phyloP scores from a whole-genome alignment of 2,888 invertebrate species.

The Tholera decimalis region DNA sequence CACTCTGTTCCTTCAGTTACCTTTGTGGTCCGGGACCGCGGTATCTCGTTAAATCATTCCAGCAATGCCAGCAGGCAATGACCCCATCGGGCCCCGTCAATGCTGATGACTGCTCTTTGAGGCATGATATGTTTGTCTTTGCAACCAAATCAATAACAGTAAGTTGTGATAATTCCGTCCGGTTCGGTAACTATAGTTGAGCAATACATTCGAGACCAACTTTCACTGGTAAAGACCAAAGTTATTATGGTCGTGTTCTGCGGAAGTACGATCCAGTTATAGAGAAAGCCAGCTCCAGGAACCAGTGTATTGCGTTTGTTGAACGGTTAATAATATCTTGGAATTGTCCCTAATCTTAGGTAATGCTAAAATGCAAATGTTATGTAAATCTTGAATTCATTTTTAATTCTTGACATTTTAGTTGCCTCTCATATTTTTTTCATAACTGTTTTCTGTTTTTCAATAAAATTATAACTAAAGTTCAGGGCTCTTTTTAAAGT shows the following conservation, averaged over 20 bases:
- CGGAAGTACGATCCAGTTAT: constrained; percentile 82
- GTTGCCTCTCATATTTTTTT: constrained; percentile 12
- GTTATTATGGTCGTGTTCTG: constrained; percentile 71
- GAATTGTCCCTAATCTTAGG: constrained; percentile 34
- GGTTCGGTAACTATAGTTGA: constrained; percentile 72
- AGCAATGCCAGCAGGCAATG: too few species aligned
- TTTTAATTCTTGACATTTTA: neutral
- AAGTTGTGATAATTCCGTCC: constrained; percentile 64
- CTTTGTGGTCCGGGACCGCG: too few species aligned
- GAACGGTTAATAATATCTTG: constrained; percentile 49
- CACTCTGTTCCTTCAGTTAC: too few species aligned
- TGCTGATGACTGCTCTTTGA: too few species aligned
- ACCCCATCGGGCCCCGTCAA: too few species aligned
- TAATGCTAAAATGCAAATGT: neutral
- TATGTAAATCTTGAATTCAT: neutral
- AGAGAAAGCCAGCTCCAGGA: constrained; percentile 79
- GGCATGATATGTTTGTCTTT: constrained; percentile 46
- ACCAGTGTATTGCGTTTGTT: constrained; percentile 66
- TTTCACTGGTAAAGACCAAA: constrained; percentile 82
- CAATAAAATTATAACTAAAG: neutral
- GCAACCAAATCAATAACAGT: constrained; percentile 57
- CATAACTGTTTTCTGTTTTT: neutral
- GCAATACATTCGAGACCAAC: constrained; percentile 73
- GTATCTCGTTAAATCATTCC: too few species aligned
- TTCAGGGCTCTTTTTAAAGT: constrained; percentile 9